Evolutionary conservation across 2,888 invertebrate species (phyloP).

Genomic region (Anthrax anthrax): DNA sequence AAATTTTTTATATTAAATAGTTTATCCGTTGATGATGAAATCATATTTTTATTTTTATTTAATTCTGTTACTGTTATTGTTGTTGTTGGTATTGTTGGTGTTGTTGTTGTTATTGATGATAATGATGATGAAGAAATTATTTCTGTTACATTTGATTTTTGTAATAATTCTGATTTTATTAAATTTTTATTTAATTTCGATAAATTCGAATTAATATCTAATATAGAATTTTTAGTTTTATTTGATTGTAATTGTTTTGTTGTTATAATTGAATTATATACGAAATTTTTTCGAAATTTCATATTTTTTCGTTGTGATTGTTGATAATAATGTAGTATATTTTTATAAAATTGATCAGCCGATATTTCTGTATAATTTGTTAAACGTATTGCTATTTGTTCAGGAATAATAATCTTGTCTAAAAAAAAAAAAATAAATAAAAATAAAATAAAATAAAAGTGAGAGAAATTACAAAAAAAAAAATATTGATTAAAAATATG

Average conservation of each 20-base stretch:
- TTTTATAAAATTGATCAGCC: constrained; percentile 34
- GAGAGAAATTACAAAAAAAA: no score
- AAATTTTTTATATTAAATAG: no score
- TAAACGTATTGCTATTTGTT: constrained; percentile 33
- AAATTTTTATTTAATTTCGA: no score
- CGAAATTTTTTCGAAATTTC: neutral
- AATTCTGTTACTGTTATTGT: neutral
- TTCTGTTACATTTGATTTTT: no score
- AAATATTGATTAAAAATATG: no score
- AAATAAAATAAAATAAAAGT: neutral
- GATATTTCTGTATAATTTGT: constrained; percentile 30
- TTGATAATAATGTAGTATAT: constrained; percentile 24
- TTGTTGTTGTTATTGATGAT: no score
- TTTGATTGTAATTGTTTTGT: no score
- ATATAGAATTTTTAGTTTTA: no score
- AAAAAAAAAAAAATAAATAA: constrained; percentile 8
- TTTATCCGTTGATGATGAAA: neutral
- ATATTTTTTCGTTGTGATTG: neutral
- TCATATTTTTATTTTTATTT: neutral
- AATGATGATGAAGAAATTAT: no score
- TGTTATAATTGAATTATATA: no score
- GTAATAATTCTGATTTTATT: no score
- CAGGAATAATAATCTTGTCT: constrained; percentile 35
- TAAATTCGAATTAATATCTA: no score
- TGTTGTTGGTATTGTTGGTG: neutral